These are phyloP conservation scores for Ridgeia piscesae DNA, from an alignment of 1,140 invertebrate species.

Conservation along the genomic window DNA sequence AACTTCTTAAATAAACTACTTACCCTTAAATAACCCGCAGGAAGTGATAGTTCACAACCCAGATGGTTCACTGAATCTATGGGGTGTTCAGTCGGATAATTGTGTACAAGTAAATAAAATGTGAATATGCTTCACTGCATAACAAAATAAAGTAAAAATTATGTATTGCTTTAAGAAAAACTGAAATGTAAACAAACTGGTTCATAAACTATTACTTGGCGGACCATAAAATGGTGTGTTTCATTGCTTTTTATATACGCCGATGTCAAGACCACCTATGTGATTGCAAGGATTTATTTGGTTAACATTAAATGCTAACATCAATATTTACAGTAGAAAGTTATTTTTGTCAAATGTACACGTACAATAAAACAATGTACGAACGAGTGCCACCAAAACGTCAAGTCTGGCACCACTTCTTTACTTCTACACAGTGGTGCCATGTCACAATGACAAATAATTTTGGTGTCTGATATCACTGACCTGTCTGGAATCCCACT, in stretches of 20 bases:
- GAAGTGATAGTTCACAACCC: neutral
- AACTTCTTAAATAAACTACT: neutral
- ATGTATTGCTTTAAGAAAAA: neutral
- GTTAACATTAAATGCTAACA: too few relatives aligned
- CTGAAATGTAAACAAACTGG: neutral
- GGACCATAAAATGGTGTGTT: neutral
- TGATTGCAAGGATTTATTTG: neutral
- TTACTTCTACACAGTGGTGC: too few relatives aligned
- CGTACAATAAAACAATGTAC: neutral
- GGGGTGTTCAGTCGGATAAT: neutral
- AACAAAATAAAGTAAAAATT: neutral
- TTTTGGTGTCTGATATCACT: too few relatives aligned
- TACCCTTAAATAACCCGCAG: neutral
- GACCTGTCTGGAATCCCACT: too few relatives aligned
- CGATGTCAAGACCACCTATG: neutral
- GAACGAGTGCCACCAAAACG: neutral
- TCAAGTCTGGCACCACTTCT: too few relatives aligned
- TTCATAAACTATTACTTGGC: neutral
- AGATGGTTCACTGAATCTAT: neutral
- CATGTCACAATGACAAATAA: too few relatives aligned
- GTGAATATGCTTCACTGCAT: neutral
- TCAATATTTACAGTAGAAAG: too few relatives aligned
- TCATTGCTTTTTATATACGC: neutral
- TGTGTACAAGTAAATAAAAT: neutral
- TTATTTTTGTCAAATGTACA: too few relatives aligned